phyloP scores from a whole-genome alignment of 1,140 invertebrate genomes.

The Rhopalosiphum padi region DNA sequence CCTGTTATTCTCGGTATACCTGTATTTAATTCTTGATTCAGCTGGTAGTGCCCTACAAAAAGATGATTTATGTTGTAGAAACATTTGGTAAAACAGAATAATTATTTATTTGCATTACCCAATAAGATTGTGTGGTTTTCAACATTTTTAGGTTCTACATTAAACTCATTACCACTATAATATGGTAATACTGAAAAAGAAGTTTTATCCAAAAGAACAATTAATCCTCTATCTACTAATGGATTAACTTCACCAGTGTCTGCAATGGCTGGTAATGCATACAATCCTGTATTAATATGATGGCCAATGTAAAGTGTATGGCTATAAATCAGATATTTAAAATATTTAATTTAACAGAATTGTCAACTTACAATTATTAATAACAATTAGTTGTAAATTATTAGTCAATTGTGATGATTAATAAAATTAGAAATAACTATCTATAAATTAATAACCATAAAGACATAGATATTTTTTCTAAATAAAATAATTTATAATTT shows the following conservation, averaged over 20 bases:
- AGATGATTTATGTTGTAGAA: slow-evolving; percentile 44
- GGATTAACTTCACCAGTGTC: slow-evolving; percentile 73
- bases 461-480: background rate
- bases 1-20: slow-evolving; percentile 48
- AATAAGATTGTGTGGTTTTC: slow-evolving; percentile 62
- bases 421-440: background rate
- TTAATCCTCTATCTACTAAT: slow-evolving; percentile 53
- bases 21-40: slow-evolving; percentile 54
- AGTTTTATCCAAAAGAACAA: slow-evolving; percentile 53
- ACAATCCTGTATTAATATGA: slow-evolving; percentile 79
- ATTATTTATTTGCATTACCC: slow-evolving; percentile 58
- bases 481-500: slow-evolving; percentile 11
- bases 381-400: background rate
- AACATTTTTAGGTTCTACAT: slow-evolving; percentile 65
- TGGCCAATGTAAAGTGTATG: slow-evolving; percentile 94
- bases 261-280: slow-evolving; percentile 89
- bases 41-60: slow-evolving; percentile 52
- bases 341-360: background rate
- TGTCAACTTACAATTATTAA: background rate
- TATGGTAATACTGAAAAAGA: slow-evolving; percentile 55
- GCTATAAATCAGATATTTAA: slow-evolving; percentile 67
- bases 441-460: background rate
- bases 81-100: slow-evolving; percentile 19
- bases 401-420: background rate
- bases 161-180: slow-evolving; percentile 49